A percentile compares a stretch with the other conserved stretches of the same genome.
Evolutionary conservation across 2,113 vertebrate species (phyloP).

Genomic region (Agapornis roseicollis): DNA sequence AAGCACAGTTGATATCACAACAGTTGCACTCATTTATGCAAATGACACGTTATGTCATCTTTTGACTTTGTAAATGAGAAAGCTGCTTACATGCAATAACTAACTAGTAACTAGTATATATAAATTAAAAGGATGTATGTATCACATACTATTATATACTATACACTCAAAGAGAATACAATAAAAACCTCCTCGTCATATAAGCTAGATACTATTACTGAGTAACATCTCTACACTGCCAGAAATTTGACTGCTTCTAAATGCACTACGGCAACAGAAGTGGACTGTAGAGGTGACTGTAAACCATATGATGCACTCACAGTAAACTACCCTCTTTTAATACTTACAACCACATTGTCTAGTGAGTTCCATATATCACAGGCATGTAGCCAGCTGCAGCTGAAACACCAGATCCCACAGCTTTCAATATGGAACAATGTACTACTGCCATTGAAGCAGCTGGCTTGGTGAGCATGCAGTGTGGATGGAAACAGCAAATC

Average conservation of each 20-base stretch:
- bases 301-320: neutral
- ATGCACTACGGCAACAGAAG: neutral
- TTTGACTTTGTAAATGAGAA: neutral
- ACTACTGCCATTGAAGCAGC: neutral
- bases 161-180: neutral
- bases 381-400: neutral
- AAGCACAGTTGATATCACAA: neutral
- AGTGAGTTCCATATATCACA: neutral
- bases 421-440: fast-evolving
- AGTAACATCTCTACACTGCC: neutral
- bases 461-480: fast-evolving
- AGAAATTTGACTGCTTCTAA: neutral
- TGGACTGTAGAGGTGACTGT: neutral
- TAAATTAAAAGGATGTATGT: neutral
- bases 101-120: neutral
- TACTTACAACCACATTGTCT: neutral
- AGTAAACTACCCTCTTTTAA: neutral
- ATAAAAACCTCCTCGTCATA: neutral
- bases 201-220: neutral
- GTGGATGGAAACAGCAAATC: neutral
- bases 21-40: neutral
- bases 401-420: neutral
- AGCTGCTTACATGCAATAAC: neutral
- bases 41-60: neutral
- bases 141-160: neutral